Evolutionary conservation across 2,888 invertebrate species (phyloP), one percentile per base, ranked within the genome.

Genomic region (Calameuta idolon): DNA sequence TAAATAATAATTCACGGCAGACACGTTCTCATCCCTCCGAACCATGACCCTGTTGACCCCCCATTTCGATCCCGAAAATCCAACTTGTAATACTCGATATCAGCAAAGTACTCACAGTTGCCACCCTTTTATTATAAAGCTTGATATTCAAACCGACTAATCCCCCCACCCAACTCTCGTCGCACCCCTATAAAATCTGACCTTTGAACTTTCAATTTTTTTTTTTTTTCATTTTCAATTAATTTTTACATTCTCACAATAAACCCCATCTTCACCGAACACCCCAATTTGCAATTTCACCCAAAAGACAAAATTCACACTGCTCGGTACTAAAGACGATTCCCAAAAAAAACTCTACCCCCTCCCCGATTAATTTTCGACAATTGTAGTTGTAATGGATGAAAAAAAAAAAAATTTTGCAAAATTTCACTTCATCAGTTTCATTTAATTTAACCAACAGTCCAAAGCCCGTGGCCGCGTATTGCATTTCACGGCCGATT

Each of bases 41-140:
- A 23, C 9, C 55, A 23, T 9, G 23, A 55, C 2, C 9, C 23
- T 5, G 1, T 23, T 23, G 2, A 55, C 55, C 55, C 40, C 23
- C 23, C 9, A 55, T 23, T 55, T 55, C 55, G 55, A 55, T 9
- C 9, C 55, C 9, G 55, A 55, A 55, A 55, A 55, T 55, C 55
- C 55, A 55, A 55, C 55, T 55, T 23, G 71, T 34, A 15, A 71
- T 31, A 34, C 71, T 71, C 71, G 71, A 34, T 71, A 71, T 71
- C 34, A 71, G 23, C 23, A 9, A 55, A n/a, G n/a, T 55, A 23
- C 40, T 23, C 23, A 55, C 23, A 55, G 55, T 55, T 23, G 23
- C 23, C 55, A 55, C 55, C 55, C 55, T 71, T 71, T 31, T 23
- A 12, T 71, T 34, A 34, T 33, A 33, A 4, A 31, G 12, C 23